A percentile compares a stretch with the other conserved stretches of the same genome.
Conservation (phyloP, 2,888 invertebrate species). For the Crossocerus cetratus region DNA sequence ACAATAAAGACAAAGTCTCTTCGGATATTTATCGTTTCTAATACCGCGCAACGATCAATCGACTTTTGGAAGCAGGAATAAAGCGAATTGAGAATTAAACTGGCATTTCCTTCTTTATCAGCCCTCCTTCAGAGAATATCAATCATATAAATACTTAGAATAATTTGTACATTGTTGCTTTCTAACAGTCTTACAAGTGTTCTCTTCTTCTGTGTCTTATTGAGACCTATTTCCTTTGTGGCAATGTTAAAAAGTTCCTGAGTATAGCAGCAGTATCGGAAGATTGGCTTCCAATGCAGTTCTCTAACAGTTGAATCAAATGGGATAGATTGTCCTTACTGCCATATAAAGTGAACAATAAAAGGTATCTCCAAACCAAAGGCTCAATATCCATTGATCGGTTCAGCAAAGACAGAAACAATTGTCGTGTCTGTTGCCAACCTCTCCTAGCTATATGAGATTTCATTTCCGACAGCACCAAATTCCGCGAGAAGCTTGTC, state of each 20-base stretch:
- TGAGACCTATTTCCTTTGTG: background rate
- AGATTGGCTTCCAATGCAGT: conserved; percentile 1
- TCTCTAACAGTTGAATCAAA: conserved; percentile 5
- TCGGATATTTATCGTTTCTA: background rate
- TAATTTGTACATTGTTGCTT: too few relatives aligned
- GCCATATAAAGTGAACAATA: conserved; percentile 11
- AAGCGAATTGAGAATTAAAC: background rate
- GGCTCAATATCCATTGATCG: conserved; percentile 11
- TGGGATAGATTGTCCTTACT: background rate
- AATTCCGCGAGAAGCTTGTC: conserved; percentile 5
- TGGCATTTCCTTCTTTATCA: background rate
- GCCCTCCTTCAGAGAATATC: too few relatives aligned
- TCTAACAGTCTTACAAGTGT: too few relatives aligned
- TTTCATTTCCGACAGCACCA: conserved; percentile 9
- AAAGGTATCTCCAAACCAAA: conserved; percentile 14
- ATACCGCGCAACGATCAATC: background rate
- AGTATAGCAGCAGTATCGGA: background rate
- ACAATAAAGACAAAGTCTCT: background rate
- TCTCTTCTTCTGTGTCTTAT: too few relatives aligned
- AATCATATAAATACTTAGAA: too few relatives aligned
- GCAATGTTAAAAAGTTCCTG: background rate
- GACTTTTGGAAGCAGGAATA: conserved; percentile 3
- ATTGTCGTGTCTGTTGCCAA: background rate
- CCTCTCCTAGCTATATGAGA: conserved; percentile 4
- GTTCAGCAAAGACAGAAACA: conserved; percentile 6